Conservation (phyloP, 1,140 invertebrate species). For the Condylostylus longicornis region DNA sequence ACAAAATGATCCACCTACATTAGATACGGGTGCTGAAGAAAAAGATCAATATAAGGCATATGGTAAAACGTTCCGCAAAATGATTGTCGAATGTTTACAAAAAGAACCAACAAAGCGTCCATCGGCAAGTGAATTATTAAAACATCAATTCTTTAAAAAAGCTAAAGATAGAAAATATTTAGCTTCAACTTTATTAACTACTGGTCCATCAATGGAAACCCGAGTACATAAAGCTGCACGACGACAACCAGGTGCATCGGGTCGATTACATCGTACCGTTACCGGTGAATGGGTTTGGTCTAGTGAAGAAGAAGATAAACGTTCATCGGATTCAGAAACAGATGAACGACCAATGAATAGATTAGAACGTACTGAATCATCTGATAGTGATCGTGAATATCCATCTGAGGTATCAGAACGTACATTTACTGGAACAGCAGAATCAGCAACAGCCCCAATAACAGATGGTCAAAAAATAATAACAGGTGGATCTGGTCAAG, state of each 20-base stretch:
- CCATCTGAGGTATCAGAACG: constrained; percentile 18
- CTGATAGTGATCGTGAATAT: constrained; percentile 38
- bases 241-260: constrained; percentile 77
- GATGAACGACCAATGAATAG: constrained; percentile 40
- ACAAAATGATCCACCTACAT: constrained; percentile 93
- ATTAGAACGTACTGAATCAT: constrained; percentile 38
- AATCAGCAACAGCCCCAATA: constrained; percentile 3
- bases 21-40: constrained; percentile 87
- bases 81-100: constrained; percentile 87
- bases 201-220: constrained; percentile 74
- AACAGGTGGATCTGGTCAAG: neutral
- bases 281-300: constrained; percentile 98
- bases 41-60: constrained; percentile 97
- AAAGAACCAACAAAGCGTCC: constrained; percentile 91
- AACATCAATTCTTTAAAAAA: constrained; percentile 99
- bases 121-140: constrained; percentile 91
- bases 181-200: constrained; percentile 74
- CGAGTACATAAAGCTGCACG: constrained; percentile 76
- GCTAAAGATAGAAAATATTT: constrained; percentile 94
- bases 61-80: constrained; percentile 91
- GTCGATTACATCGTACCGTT: constrained; percentile 79
- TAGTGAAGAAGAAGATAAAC: constrained; percentile 49
- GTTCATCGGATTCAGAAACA: constrained; percentile 30
- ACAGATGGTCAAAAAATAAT: neutral
- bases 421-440: constrained; percentile 9